Conservation (phyloP, 2,797 vertebrate genomes). For the Amniataba percoides region DNA sequence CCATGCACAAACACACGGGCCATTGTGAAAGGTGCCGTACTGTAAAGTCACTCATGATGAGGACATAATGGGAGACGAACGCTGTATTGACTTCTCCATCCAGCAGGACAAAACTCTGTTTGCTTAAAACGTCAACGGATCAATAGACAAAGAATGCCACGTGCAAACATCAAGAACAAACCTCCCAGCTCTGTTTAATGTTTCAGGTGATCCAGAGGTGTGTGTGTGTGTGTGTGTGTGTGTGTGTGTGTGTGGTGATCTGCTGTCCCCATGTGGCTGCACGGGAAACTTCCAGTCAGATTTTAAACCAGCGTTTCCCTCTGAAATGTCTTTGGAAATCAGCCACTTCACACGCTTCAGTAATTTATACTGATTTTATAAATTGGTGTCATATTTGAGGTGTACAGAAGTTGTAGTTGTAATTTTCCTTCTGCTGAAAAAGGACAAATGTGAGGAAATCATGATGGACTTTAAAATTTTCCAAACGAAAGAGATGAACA, state of each 20-base stretch:
- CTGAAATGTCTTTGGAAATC: background rate
- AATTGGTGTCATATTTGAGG: too few relatives aligned
- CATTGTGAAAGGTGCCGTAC: slow-evolving; percentile 27
- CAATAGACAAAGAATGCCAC: slow-evolving; percentile 39
- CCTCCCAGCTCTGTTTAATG: background rate
- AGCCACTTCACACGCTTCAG: background rate
- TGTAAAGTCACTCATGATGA: slow-evolving; percentile 4
- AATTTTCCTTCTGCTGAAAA: too few relatives aligned
- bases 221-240: too few relatives aligned
- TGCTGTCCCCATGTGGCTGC: slow-evolving; percentile 57
- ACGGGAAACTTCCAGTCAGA: background rate
- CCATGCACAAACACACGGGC: slow-evolving; percentile 42
- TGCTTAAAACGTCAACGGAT: slow-evolving; percentile 27
- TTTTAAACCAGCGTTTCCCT: background rate
- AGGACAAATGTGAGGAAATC: background rate
- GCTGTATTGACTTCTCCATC: slow-evolving; percentile 32
- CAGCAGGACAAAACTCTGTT: slow-evolving; percentile 37
- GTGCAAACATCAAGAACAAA: slow-evolving; percentile 13
- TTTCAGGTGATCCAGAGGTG: background rate
- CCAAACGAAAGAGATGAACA: background rate
- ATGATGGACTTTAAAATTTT: background rate
- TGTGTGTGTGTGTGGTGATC: background rate
- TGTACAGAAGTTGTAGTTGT: background rate
- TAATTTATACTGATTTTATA: too few relatives aligned
- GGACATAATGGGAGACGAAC: slow-evolving; percentile 9